Conservation (phyloP, 2,797 vertebrate genomes). For the Sebastes nivosus region DNA sequence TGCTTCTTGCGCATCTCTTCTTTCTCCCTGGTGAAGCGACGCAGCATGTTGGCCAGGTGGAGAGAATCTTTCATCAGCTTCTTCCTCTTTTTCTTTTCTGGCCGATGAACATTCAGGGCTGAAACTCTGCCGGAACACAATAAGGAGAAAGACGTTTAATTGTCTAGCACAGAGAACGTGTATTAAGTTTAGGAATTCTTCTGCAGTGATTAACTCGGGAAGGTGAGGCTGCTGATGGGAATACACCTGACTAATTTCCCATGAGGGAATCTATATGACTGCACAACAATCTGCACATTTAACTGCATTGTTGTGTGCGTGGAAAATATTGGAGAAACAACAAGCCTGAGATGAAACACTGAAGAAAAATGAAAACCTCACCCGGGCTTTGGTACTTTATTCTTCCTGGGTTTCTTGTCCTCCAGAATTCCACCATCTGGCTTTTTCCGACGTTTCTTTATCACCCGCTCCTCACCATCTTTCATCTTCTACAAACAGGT, state of each 20-base stretch:
- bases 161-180: not conserved
- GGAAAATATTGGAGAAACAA: not conserved
- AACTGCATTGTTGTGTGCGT: no score
- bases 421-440: conserved; percentile 86
- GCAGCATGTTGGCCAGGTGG: conserved; percentile 94
- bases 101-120: conserved; percentile 90
- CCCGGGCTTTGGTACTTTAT: conserved; percentile 92
- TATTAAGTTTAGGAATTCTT: not conserved
- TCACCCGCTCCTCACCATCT: conserved; percentile 89
- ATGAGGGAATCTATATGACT: not conserved
- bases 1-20: conserved; percentile 91
- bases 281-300: not conserved
- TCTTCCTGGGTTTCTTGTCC: conserved; percentile 93
- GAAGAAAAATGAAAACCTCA: conserved; percentile 64
- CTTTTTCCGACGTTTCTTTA: conserved; percentile 94
- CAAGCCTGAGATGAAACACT: not conserved
- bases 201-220: not conserved
- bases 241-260: not conserved
- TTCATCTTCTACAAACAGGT: conserved; percentile 81
- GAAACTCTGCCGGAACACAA: conserved; percentile 81
- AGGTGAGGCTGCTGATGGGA: not conserved
- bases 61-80: conserved; percentile 94
- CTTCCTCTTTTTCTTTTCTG: conserved; percentile 98
- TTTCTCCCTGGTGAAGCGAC: conserved; percentile 95
- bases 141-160: not conserved